These are phyloP conservation scores for Mionectes macconnelli DNA, from an alignment of 2,113 vertebrate species.

Conservation along the genomic window DNA sequence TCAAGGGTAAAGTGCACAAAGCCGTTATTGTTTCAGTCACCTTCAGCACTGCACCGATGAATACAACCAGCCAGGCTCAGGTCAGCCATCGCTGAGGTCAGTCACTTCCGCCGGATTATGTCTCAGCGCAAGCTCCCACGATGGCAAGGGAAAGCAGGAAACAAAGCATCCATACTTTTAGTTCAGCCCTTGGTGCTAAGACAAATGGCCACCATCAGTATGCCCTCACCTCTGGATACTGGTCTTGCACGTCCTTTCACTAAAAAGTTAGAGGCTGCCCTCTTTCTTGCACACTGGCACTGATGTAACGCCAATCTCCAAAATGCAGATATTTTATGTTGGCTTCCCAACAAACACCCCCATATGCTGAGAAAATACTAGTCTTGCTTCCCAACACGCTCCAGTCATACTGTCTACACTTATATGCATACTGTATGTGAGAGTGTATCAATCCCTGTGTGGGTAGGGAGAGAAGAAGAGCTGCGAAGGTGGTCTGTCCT, in stretches of 20 bases:
- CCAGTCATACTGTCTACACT: background rate
- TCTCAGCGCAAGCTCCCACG: background rate
- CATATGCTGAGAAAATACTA: background rate
- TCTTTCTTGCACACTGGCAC: background rate
- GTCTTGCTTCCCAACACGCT: background rate
- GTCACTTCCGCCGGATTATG: background rate
- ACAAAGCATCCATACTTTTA: background rate
- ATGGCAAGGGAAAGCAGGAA: background rate
- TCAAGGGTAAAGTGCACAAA: background rate
- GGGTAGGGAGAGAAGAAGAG: background rate
- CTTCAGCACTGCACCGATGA: background rate
- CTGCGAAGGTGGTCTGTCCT: background rate
- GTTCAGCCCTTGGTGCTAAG: background rate
- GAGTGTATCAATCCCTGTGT: background rate
- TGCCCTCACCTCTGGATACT: background rate
- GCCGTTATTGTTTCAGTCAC: background rate
- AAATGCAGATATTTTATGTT: background rate
- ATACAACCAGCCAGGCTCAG: background rate
- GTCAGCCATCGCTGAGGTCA: background rate
- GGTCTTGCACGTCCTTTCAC: background rate
- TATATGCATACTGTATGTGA: rapidly evolving
- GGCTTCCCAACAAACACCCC: background rate
- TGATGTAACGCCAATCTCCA: background rate
- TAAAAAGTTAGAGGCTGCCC: background rate
- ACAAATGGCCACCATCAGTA: background rate